phyloP scores from a whole-genome alignment of 2,113 vertebrate species.

The Ictalurus furcatus region DNA sequence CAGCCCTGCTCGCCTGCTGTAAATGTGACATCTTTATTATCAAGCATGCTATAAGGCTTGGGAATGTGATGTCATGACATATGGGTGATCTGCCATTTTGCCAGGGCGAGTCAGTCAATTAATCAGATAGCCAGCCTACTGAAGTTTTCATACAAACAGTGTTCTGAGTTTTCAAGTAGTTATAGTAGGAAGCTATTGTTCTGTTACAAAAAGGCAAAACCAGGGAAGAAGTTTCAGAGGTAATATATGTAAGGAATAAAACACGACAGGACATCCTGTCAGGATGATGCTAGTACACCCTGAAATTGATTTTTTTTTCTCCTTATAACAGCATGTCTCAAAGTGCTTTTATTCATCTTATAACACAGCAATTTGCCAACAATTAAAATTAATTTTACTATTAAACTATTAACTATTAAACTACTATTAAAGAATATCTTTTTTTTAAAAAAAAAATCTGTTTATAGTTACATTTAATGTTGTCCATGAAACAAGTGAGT shows the following conservation, averaged over 20 bases:
- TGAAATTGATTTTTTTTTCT: not conserved
- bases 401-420: too few relatives aligned
- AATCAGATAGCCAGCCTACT: not conserved
- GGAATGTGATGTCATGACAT: not conserved
- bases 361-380: not conserved
- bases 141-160: not conserved
- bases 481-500: not conserved
- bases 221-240: not conserved
- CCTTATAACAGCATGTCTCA: not conserved
- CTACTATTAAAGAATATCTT: too few relatives aligned
- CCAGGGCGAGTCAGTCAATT: not conserved
- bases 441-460: not conserved
- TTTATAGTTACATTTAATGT: not conserved
- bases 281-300: not conserved
- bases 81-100: not conserved
- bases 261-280: not conserved
- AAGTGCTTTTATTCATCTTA: not conserved
- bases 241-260: not conserved
- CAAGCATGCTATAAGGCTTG: not conserved
- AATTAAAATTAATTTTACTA: not conserved
- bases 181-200: not conserved
- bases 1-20: not conserved
- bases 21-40: not conserved
- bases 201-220: not conserved
- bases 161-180: not conserved